Base-by-base conservation (phyloP, 2,888 invertebrate genomes). In the Odontomyia ornata region DNA sequence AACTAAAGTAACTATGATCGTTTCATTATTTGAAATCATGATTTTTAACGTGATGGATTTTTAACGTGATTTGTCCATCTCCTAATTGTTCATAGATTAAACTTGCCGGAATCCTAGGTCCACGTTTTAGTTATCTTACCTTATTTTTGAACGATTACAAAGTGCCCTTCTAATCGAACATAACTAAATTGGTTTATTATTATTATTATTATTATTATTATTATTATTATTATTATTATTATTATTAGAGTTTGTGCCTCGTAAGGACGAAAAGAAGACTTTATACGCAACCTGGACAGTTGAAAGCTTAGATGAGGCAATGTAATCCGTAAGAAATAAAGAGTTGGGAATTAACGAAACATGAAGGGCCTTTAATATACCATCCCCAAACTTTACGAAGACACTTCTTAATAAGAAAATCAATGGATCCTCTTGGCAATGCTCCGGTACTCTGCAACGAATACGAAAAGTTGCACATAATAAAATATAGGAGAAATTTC, bases 371-470 rank as follows among this genome's bases (percentile, higher is more conserved):
- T 72, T 15, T 52, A 0, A 56, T 15, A 47, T 60, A 21, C 75
- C 75, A 60, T 75, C 75, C n/a, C n/a, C 30, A 30, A 60, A 75
- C 23, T n/a, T 27, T 75, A 21, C 27, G 75, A 21, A 57, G 75
- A 57, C 75, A 62, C 5, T 0, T 30, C 60, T 30, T 21, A 15
- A 21, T 15, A 60, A 15, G 60, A n/a, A 60, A 75, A 30, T 60
- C 57, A 1, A 73, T 76, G 75, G 67, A 67, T 47, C 65, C 77
- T 43, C 62, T 69, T 46, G 64, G 79, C 15, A 80, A 78, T 25
- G 75, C 75, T 1, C 25, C 62, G 9, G 62, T 28, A 27, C 27
- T n/a, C n/a, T n/a, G n/a, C n/a, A n/a, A n/a, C n/a, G n/a, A n/a
- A n/a, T n/a, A n/a, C n/a, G n/a, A n/a, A n/a, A n/a, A n/a, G n/a